Conservation (phyloP, 2,888 invertebrate species). For the Pandemis heparana region DNA sequence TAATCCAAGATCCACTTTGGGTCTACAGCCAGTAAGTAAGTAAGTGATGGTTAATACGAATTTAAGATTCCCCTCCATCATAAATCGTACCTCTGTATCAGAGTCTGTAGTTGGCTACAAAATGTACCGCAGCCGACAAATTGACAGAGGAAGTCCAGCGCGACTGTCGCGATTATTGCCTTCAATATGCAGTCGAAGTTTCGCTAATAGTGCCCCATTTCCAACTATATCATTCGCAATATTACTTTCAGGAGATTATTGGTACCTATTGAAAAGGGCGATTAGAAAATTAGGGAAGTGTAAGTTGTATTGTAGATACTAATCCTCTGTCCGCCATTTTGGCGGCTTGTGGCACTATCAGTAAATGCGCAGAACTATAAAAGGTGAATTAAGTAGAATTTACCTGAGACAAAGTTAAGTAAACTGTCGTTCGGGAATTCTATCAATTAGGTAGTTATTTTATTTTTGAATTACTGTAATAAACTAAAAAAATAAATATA, state of each 20-base stretch:
- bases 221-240: neutral
- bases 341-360: too few relatives aligned
- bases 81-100: neutral
- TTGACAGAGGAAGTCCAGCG: constrained; percentile 59
- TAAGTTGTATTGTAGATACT: neutral
- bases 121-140: constrained; percentile 59
- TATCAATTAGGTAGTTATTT: too few relatives aligned
- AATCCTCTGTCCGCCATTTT: too few relatives aligned
- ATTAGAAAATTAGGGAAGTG: neutral
- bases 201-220: constrained; percentile 13
- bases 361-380: too few relatives aligned
- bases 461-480: too few relatives aligned
- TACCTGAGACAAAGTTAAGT: too few relatives aligned
- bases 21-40: too few relatives aligned
- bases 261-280: neutral
- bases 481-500: too few relatives aligned
- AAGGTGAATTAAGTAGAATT: too few relatives aligned
- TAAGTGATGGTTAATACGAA: too few relatives aligned
- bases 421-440: too few relatives aligned
- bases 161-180: constrained; percentile 54
- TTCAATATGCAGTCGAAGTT: constrained; percentile 55
- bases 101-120: constrained; percentile 48
- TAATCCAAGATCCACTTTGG: too few relatives aligned
- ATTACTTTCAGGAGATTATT: neutral
- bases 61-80: neutral